Evolutionary conservation across 2,888 invertebrate species (phyloP).

Genomic region (Pyralis farinalis): DNA sequence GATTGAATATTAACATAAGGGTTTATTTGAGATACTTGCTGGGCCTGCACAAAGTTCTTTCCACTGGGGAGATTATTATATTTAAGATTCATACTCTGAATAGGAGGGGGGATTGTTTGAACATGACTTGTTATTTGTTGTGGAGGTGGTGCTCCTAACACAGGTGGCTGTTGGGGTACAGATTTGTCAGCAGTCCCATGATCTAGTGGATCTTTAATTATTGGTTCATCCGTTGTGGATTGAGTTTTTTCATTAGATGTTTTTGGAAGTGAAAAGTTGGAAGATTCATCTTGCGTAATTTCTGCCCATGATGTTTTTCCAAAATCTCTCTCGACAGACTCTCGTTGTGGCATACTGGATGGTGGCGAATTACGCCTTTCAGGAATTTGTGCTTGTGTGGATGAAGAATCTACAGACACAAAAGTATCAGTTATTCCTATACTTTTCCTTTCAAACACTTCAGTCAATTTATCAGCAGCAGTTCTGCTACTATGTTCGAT

Average conservation of each 20-base stretch:
- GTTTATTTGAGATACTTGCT: constrained; percentile 36
- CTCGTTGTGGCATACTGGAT: constrained; percentile 58
- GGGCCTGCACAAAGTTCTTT: constrained; percentile 38
- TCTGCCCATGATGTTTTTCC: constrained; percentile 74
- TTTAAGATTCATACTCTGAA: constrained; percentile 38
- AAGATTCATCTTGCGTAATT: constrained; percentile 60
- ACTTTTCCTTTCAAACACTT: constrained; percentile 74
- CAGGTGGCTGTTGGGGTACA: constrained; percentile 8
- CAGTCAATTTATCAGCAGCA: constrained; percentile 70
- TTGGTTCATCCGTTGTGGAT: constrained; percentile 38
- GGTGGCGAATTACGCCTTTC: constrained; percentile 73
- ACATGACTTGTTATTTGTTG: constrained; percentile 25
- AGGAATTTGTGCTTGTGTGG: constrained; percentile 55
- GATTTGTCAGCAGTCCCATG: constrained; percentile 35
- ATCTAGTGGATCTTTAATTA: constrained; percentile 30
- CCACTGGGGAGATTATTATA: constrained; percentile 31
- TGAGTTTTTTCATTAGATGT: constrained; percentile 37
- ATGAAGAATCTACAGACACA: constrained; percentile 42
- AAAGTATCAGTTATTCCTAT: constrained; percentile 61
- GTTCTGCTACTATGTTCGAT: constrained; percentile 62
- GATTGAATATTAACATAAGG: constrained; percentile 33
- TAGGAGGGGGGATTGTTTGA: constrained; percentile 23
- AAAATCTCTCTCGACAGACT: constrained; percentile 70
- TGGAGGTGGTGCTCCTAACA: constrained; percentile 18
- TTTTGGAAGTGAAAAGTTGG: constrained; percentile 31